Evolutionary conservation across 2,113 vertebrate genomes (phyloP).

Genomic region (Apaloderma vittatum): DNA sequence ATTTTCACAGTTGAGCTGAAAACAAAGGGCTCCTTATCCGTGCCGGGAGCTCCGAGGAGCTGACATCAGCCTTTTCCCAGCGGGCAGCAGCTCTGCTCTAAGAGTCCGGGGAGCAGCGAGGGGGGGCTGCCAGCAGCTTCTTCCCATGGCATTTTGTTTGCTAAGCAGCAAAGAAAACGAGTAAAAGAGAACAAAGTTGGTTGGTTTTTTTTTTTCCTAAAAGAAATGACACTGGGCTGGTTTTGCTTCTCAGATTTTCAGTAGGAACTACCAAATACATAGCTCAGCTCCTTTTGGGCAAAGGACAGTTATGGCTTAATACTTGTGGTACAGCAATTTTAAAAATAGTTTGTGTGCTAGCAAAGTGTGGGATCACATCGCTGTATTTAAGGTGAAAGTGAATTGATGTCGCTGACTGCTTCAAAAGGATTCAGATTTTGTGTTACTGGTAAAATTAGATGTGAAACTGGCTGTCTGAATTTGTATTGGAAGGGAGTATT

Average conservation of each 20-base stretch:
- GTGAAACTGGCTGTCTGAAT: background rate
- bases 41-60: slow-evolving; percentile 83
- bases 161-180: slow-evolving; percentile 56
- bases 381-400: background rate
- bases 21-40: slow-evolving; percentile 95
- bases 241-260: background rate
- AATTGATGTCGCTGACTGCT: background rate
- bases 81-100: slow-evolving; percentile 67
- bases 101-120: slow-evolving; percentile 62
- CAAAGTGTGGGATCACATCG: background rate
- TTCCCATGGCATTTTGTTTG: slow-evolving; percentile 75
- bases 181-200: slow-evolving; percentile 34
- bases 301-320: background rate
- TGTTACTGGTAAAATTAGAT: background rate
- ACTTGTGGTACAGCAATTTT: background rate
- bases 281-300: background rate
- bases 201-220: background rate
- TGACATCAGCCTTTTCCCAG: slow-evolving; percentile 85
- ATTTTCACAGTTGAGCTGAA: slow-evolving; percentile 89
- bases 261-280: background rate
- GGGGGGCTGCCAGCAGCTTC: background rate
- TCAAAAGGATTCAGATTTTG: background rate
- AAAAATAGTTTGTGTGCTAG: background rate
- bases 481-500: background rate
- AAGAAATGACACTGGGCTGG: background rate